A percentile compares a stretch with the other conserved stretches of the same genome.
Conservation (phyloP, 2,888 invertebrate species). For the Netelia melanura region DNA sequence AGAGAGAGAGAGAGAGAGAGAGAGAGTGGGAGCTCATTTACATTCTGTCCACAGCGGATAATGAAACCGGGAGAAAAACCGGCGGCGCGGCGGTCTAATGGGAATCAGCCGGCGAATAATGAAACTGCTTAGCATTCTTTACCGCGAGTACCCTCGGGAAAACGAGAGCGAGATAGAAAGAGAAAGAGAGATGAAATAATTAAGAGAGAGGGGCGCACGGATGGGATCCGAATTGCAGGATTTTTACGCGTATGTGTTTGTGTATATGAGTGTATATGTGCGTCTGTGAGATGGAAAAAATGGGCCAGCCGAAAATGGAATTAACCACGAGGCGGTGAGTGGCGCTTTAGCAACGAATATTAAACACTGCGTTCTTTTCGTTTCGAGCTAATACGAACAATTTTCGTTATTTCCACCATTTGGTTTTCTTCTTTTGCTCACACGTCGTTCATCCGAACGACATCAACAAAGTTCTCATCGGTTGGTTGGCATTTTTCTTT, state of each 20-base stretch:
- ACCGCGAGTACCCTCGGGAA: slow-evolving; percentile 71
- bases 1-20: slow-evolving; percentile 63
- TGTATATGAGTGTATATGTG: neutral
- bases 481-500: slow-evolving; percentile 9
- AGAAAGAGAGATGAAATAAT: slow-evolving; percentile 38
- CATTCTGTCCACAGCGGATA: slow-evolving; percentile 83
- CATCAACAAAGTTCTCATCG: slow-evolving; percentile 8
- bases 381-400: slow-evolving; percentile 8
- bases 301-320: slow-evolving; percentile 62
- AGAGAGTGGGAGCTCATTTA: slow-evolving; percentile 78
- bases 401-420: slow-evolving; percentile 6
- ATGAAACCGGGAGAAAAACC: slow-evolving; percentile 83
- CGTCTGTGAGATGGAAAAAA: slow-evolving; percentile 47
- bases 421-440: neutral
- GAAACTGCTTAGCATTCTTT: slow-evolving; percentile 84
- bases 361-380: slow-evolving; percentile 41
- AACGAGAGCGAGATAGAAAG: slow-evolving; percentile 46
- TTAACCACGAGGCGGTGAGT: slow-evolving; percentile 58
- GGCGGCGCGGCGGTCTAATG: slow-evolving; percentile 82
- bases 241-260: slow-evolving; percentile 25
- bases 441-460: slow-evolving; percentile 30
- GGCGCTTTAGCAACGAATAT: slow-evolving; percentile 64
- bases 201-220: slow-evolving; percentile 50
- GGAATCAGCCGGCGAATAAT: slow-evolving; percentile 83
- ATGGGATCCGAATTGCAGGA: slow-evolving; percentile 59